Conservation (phyloP, 2,113 vertebrate genomes). For the Aphelocoma coerulescens region DNA sequence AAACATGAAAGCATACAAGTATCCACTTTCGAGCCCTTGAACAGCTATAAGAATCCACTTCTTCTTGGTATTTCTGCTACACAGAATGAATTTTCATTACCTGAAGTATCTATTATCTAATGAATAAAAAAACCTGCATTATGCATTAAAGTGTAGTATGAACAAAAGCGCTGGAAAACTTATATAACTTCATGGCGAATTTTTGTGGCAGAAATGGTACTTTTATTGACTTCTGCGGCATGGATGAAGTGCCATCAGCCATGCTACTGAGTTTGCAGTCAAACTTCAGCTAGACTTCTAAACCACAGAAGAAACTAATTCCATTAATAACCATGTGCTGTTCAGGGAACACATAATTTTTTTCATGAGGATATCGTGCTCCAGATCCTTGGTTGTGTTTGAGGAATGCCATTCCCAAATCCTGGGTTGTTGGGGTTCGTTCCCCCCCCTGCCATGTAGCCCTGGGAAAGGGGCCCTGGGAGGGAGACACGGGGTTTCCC, state of each 20-base stretch:
- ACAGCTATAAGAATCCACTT: slow-evolving; percentile 54
- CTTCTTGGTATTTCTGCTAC: slow-evolving; percentile 46
- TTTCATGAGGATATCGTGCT: neutral
- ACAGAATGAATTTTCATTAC: slow-evolving; percentile 59
- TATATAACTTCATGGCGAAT: neutral
- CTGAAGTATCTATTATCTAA: slow-evolving; percentile 52
- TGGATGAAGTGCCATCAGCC: neutral
- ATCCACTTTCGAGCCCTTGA: slow-evolving; percentile 58
- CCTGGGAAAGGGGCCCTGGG: too few relatives aligned
- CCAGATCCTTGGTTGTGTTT: neutral
- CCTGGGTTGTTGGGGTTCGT: too few relatives aligned
- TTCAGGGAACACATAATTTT: neutral
- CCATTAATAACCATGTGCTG: neutral
- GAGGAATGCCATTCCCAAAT: neutral
- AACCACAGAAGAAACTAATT: neutral
- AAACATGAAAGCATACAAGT: slow-evolving; percentile 60
- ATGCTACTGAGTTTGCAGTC: neutral
- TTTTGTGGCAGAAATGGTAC: neutral
- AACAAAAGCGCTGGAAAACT: neutral
- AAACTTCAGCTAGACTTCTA: neutral
- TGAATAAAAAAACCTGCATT: slow-evolving; percentile 16
- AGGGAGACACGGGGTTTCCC: too few relatives aligned
- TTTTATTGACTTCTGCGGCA: neutral
- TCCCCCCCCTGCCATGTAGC: too few relatives aligned
- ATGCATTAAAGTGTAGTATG: neutral